Percentiles rank a stretch among this genome's conserved stretches.
Conservation (phyloP, 2,888 invertebrate genomes). For the Eupithecia centaureata region DNA sequence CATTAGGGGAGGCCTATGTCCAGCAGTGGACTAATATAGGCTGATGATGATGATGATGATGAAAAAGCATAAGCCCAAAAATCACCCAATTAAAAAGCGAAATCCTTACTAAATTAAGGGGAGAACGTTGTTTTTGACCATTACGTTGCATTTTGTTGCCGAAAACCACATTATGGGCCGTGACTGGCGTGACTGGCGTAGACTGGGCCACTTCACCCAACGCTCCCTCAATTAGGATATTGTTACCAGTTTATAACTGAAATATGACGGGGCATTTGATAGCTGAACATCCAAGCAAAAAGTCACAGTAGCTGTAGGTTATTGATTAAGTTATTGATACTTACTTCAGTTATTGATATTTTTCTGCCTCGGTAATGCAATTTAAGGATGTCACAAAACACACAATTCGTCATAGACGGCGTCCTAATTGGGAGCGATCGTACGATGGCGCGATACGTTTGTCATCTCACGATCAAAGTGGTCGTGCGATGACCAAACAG, state of each 20-base stretch:
- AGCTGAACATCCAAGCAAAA: background rate
- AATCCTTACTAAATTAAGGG: conserved; percentile 42
- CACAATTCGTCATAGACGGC: too few relatives aligned
- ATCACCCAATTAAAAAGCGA: conserved; percentile 14
- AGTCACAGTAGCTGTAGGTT: background rate
- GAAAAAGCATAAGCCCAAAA: background rate
- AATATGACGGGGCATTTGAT: conserved; percentile 16
- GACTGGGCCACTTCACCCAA: conserved; percentile 16
- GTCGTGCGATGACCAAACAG: too few relatives aligned
- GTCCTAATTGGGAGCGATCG: too few relatives aligned
- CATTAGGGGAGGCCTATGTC: too few relatives aligned
- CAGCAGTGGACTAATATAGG: too few relatives aligned
- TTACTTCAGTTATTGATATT: background rate
- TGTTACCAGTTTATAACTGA: conserved; percentile 31
- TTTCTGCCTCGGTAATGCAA: background rate
- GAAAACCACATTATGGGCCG: conserved; percentile 45
- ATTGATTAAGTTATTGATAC: background rate
- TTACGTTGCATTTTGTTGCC: conserved; percentile 45
- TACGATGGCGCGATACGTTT: too few relatives aligned
- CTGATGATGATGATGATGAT: too few relatives aligned
- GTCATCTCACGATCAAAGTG: too few relatives aligned
- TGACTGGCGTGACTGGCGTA: conserved; percentile 43
- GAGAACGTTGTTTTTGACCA: conserved; percentile 40
- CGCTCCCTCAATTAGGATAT: conserved; percentile 29
- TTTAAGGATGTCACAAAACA: background rate